Percentiles rank a stretch among this genome's conserved stretches.
Evolutionary conservation across 2,797 vertebrate species (phyloP).

Genomic region (Odontamblyopus lacepedii): DNA sequence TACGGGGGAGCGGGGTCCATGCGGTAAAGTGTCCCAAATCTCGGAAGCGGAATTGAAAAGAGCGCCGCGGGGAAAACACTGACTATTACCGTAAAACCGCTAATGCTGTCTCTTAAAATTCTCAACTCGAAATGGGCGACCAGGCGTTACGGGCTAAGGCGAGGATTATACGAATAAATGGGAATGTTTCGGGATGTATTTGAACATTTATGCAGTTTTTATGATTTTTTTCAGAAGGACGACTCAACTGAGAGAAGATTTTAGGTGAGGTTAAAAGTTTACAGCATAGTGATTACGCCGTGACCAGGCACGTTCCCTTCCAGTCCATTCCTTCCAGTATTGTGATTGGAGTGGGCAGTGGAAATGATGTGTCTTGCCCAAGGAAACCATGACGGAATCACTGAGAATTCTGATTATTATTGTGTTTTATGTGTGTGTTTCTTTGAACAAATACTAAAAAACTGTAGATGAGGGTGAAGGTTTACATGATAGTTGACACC

Average conservation of each 20-base stretch:
- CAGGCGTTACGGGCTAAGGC: constrained; percentile 2
- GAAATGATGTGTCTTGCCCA: too few species aligned
- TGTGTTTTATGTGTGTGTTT: too few species aligned
- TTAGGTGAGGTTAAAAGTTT: background rate
- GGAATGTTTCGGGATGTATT: constrained; percentile 9
- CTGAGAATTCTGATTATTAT: too few species aligned
- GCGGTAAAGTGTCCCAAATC: constrained; percentile 12
- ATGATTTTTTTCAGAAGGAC: background rate
- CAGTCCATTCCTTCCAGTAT: too few species aligned
- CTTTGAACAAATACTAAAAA: too few species aligned
- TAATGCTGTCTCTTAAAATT: constrained; percentile 19
- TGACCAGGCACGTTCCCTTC: too few species aligned
- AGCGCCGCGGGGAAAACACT: constrained; percentile 27
- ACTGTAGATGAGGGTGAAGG: too few species aligned
- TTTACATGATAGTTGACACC: too few species aligned
- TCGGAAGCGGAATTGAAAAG: constrained; percentile 28
- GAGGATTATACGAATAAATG: constrained; percentile 14
- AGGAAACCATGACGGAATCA: too few species aligned
- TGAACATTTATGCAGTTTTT: background rate
- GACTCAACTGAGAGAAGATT: background rate
- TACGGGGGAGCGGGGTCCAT: constrained; percentile 40
- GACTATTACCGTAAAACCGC: constrained; percentile 37
- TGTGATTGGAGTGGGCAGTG: too few species aligned
- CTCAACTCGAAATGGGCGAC: constrained; percentile 17
- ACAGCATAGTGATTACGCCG: too few species aligned